Percentiles rank a stretch among this genome's conserved stretches.
These are phyloP conservation scores for Myoxocephalus aenaeus DNA, from an alignment of 2,797 vertebrate genomes.

Conservation along the genomic window DNA sequence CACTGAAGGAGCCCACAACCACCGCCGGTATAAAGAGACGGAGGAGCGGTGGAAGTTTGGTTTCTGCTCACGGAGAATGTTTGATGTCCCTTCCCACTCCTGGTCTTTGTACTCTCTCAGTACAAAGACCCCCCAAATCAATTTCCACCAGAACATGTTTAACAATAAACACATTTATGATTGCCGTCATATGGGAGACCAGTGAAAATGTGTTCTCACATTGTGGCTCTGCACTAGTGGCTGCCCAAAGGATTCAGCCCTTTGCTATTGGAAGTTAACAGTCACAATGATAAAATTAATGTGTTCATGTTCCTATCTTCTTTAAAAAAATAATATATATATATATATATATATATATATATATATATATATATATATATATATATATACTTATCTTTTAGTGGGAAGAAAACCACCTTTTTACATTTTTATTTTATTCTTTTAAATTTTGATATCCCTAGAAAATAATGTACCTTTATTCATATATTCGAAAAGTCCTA, in stretches of 20 bases:
- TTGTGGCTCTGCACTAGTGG: slow-evolving; percentile 42
- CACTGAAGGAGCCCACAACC: slow-evolving; percentile 9
- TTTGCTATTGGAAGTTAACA: not conserved
- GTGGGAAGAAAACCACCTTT: not conserved
- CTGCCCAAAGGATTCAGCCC: slow-evolving; percentile 24
- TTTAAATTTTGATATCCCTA: not conserved
- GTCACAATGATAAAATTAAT: not conserved
- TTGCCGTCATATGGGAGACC: slow-evolving; percentile 43
- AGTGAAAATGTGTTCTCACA: slow-evolving; percentile 46
- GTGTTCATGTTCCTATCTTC: not conserved
- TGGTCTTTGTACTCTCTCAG: slow-evolving; percentile 6
- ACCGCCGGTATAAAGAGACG: slow-evolving; percentile 25
- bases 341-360: no score
- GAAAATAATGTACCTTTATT: not conserved
- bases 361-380: no score
- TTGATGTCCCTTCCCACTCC: slow-evolving; percentile 39
- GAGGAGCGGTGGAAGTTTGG: slow-evolving; percentile 32
- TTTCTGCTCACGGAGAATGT: slow-evolving; percentile 23
- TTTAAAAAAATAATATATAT: no score
- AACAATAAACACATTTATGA: slow-evolving; percentile 66
- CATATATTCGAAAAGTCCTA: not conserved
- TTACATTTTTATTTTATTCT: not conserved
- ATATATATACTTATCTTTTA: no score
- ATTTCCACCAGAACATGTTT: slow-evolving; percentile 67
- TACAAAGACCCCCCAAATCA: slow-evolving; percentile 38